phyloP scores from a whole-genome alignment of 2,113 vertebrate species.

The Microcebus tavaratra region DNA sequence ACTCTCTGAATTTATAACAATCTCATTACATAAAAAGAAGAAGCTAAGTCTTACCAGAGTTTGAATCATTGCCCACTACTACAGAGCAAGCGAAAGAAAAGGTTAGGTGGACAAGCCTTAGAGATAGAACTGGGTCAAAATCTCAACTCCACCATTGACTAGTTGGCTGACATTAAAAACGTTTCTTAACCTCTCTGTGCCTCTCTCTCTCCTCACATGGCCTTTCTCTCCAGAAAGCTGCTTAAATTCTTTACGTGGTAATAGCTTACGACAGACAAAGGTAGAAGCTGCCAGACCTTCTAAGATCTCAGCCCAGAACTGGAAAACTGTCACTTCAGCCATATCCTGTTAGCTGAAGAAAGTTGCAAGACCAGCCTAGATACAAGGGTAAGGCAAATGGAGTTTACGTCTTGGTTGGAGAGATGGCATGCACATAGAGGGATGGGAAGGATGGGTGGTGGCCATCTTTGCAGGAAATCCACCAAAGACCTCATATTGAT shows the following conservation, averaged over 20 bases:
- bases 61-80: not conserved
- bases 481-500: too few relatives aligned
- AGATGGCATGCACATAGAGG: not conserved
- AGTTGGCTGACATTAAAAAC: too few relatives aligned
- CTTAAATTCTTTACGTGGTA: not conserved
- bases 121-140: not conserved
- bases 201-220: not conserved
- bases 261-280: not conserved
- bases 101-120: not conserved
- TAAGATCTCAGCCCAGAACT: not conserved
- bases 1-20: not conserved
- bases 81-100: not conserved
- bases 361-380: not conserved
- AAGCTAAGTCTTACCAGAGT: not conserved
- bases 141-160: not conserved
- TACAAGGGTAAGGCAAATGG: not conserved
- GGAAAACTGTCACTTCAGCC: not conserved
- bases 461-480: not conserved
- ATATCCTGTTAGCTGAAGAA: not conserved
- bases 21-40: not conserved
- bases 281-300: not conserved
- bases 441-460: rapidly evolving
- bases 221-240: not conserved
- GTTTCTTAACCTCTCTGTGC: not conserved
- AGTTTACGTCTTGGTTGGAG: not conserved